These are phyloP conservation scores for Sisyra nigra DNA, from an alignment of 2,888 invertebrate genomes.

Conservation along the genomic window DNA sequence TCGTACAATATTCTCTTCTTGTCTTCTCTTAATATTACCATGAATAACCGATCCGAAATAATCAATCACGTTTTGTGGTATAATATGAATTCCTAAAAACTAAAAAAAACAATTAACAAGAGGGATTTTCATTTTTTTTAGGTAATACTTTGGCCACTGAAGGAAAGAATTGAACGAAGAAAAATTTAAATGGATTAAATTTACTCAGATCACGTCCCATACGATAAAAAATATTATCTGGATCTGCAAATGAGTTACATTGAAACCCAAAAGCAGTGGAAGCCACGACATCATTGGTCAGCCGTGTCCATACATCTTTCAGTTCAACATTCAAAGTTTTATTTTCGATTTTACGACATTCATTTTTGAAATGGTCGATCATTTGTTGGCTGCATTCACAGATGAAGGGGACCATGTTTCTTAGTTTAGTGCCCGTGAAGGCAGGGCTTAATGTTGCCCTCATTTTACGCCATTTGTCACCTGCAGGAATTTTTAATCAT, in stretches of 20 bases:
- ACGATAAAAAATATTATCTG: constrained; percentile 12
- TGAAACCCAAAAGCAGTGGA: constrained; percentile 12
- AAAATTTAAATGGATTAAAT: background rate
- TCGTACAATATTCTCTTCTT: constrained; percentile 16
- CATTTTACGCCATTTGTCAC: constrained; percentile 14
- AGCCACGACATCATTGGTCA: constrained; percentile 13
- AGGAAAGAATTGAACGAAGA: constrained; percentile 6
- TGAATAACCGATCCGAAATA: constrained; percentile 15
- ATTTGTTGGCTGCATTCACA: constrained; percentile 13
- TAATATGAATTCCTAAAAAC: constrained; percentile 11
- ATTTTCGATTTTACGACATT: too few relatives aligned
- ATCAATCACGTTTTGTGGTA: constrained; percentile 9
- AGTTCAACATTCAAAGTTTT: constrained; percentile 9
- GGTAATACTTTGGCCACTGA: constrained; percentile 1
- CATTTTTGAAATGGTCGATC: constrained; percentile 10
- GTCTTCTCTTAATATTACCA: constrained; percentile 15
- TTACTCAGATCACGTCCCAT: constrained; percentile 7
- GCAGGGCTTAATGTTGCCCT: constrained; percentile 14
- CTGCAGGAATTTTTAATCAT: too few relatives aligned
- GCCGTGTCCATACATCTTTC: constrained; percentile 11
- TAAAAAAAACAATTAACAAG: constrained; percentile 8
- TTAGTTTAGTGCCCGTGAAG: constrained; percentile 15
- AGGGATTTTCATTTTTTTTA: background rate
- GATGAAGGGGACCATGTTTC: constrained; percentile 13
- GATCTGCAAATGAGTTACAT: constrained; percentile 10